Conservation (phyloP, 2,113 vertebrate genomes). For the Jaculus jaculus region DNA sequence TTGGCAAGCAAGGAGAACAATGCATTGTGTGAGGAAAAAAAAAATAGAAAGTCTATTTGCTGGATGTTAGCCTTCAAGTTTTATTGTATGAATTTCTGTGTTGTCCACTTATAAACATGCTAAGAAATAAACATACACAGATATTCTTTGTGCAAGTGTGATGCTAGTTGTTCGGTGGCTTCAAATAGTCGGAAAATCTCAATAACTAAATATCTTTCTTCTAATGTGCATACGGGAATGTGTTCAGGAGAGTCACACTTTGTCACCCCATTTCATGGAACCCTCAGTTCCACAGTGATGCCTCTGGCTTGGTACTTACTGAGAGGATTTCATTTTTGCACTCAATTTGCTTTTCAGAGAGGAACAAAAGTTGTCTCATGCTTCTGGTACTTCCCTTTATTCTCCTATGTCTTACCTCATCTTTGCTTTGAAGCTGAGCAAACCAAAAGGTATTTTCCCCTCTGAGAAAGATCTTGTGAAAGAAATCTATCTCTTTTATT, state of each 20-base stretch:
- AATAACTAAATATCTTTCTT: not conserved
- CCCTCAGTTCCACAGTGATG: fast-evolving
- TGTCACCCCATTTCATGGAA: not conserved
- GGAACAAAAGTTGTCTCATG: not conserved
- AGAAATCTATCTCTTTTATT: not conserved
- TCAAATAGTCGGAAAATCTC: not conserved
- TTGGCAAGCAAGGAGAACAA: not conserved
- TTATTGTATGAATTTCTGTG: not conserved
- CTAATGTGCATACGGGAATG: not conserved
- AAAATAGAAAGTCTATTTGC: not conserved
- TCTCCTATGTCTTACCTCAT: not conserved
- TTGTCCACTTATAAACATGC: not conserved
- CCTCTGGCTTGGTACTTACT: fast-evolving
- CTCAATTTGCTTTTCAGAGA: not conserved
- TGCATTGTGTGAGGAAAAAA: not conserved
- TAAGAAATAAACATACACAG: not conserved
- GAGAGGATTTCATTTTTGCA: not conserved
- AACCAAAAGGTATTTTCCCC: not conserved
- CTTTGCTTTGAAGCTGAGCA: not conserved
- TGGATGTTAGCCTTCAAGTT: not conserved
- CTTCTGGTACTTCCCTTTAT: not conserved
- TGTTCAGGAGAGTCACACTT: not conserved
- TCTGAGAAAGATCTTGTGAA: not conserved
- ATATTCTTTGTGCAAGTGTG: not conserved
- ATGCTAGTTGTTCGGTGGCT: not conserved